phyloP scores from a whole-genome alignment of 2,888 invertebrate species.

The Plebejus argus region DNA sequence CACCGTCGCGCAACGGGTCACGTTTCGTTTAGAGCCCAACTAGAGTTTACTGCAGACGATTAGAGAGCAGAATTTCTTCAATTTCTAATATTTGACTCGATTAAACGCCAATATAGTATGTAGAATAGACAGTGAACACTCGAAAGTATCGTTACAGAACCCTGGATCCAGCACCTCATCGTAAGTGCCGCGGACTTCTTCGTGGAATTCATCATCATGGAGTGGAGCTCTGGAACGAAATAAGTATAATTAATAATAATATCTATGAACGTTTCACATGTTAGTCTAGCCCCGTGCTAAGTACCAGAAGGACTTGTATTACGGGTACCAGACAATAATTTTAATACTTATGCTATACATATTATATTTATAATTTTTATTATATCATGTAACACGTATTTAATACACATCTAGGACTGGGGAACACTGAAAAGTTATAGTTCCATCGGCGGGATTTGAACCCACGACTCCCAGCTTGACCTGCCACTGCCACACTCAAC shows the following conservation, averaged over 20 bases:
- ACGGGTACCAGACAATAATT: no score
- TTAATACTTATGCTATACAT: no score
- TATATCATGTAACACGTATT: no score
- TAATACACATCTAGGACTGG: no score
- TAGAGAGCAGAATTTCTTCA: background rate
- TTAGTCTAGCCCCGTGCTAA: background rate
- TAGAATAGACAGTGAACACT: conserved; percentile 60
- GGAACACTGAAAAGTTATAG: no score
- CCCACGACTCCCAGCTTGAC: no score
- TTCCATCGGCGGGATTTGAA: no score
- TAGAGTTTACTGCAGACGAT: no score
- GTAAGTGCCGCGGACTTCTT: conserved; percentile 54
- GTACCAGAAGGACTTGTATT: background rate
- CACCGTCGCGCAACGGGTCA: no score
- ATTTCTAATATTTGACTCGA: conserved; percentile 47
- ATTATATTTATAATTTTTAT: no score
- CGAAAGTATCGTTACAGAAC: conserved; percentile 53
- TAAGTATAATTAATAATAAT: background rate
- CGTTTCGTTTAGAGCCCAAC: no score
- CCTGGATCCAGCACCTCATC: conserved; percentile 54
- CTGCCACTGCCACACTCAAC: no score
- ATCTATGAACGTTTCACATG: background rate
- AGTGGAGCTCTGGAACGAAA: conserved; percentile 54
- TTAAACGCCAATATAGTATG: conserved; percentile 57
- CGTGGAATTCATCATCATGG: conserved; percentile 55